phyloP scores from a whole-genome alignment of 1,140 invertebrate species.

The Trichonephila inaurata region DNA sequence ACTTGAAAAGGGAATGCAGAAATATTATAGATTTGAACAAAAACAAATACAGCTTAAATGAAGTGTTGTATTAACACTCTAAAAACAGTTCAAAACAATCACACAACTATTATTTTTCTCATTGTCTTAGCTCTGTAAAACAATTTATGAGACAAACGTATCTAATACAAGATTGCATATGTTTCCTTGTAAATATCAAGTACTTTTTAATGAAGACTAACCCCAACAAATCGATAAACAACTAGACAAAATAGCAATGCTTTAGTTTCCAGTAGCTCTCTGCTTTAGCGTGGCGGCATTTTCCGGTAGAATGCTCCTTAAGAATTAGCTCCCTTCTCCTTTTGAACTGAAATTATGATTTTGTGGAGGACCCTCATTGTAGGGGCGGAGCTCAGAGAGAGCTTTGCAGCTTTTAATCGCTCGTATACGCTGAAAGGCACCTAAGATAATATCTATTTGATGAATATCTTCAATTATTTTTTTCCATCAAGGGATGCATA shows the following conservation, averaged over 20 bases:
- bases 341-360: constrained; percentile 64
- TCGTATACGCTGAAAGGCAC: neutral
- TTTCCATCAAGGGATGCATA: too few species aligned
- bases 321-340: constrained; percentile 54
- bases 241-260: constrained; percentile 35
- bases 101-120: too few species aligned
- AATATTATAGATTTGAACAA: too few species aligned
- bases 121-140: too few species aligned
- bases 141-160: too few species aligned
- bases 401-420: neutral
- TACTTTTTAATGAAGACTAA: constrained; percentile 27
- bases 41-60: too few species aligned
- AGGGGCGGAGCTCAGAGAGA: neutral
- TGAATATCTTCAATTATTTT: too few species aligned
- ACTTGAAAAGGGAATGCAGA: too few species aligned
- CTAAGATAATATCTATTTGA: neutral
- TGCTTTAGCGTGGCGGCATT: neutral
- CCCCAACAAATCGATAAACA: constrained; percentile 30
- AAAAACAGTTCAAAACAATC: too few species aligned
- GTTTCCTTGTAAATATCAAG: neutral
- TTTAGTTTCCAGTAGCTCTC: neutral
- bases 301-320: constrained; percentile 54
- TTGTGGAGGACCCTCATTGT: constrained; percentile 14
- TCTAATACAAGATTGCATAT: neutral
- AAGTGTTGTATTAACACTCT: too few species aligned